Percentiles rank a stretch among this genome's conserved stretches.
Evolutionary conservation across 2,113 vertebrate genomes (phyloP).

Genomic region (Tretioscincus oriximinensis): DNA sequence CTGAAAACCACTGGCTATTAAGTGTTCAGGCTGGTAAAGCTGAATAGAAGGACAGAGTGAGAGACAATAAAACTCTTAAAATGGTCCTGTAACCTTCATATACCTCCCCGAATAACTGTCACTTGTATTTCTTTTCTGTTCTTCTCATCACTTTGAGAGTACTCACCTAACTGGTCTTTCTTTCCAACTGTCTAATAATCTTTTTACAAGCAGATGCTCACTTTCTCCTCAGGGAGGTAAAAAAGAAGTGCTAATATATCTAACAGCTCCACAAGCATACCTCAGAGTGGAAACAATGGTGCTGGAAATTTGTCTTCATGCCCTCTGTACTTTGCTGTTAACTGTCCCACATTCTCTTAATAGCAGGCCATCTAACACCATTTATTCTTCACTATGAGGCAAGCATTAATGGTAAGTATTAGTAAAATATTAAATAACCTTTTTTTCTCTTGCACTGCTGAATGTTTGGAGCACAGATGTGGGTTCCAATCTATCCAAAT

Average conservation of each 20-base stretch:
- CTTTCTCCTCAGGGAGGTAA: constrained; percentile 9
- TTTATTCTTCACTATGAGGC: neutral
- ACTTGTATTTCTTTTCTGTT: constrained; percentile 17
- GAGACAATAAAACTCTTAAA: constrained; percentile 20
- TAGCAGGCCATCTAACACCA: neutral
- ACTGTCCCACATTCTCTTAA: neutral
- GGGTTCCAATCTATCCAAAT: too few species aligned
- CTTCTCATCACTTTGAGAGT: neutral
- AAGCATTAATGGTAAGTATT: neutral
- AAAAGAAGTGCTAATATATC: neutral
- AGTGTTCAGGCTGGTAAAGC: constrained; percentile 6
- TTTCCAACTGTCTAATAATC: neutral
- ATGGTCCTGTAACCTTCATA: neutral
- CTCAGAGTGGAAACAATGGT: neutral
- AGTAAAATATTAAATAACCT: too few species aligned
- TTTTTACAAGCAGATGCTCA: neutral
- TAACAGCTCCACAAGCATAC: neutral
- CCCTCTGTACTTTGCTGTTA: fast-evolving
- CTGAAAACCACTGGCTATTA: neutral
- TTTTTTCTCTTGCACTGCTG: too few species aligned
- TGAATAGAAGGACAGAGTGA: constrained; percentile 16
- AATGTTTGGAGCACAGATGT: too few species aligned
- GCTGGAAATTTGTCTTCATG: neutral
- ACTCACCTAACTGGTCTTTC: neutral
- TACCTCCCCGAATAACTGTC: constrained; percentile 7